Conservation (phyloP, 2,797 vertebrate genomes). For the Acipenser oxyrinchus region DNA sequence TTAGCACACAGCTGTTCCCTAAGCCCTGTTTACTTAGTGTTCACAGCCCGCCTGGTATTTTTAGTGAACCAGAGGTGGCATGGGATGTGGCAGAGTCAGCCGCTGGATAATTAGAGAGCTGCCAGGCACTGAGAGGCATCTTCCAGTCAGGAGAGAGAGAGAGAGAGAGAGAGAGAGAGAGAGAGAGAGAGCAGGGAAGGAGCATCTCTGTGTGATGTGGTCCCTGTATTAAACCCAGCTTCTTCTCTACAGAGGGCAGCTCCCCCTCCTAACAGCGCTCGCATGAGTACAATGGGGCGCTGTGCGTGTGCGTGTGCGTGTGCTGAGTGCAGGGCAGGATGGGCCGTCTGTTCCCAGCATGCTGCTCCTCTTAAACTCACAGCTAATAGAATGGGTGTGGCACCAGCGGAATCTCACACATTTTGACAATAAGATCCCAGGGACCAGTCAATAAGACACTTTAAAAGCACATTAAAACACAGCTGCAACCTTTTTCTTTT, state of each 20-base stretch:
- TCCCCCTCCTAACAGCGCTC: neutral
- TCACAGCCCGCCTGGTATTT: no score
- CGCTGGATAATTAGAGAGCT: no score
- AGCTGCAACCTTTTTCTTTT: no score
- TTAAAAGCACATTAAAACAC: neutral
- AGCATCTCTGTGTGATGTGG: neutral
- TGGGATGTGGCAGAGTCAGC: no score
- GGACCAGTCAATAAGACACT: neutral
- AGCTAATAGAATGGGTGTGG: neutral
- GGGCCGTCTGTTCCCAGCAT: neutral
- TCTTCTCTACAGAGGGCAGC: no score
- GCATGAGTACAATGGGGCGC: slow-evolving; percentile 25
- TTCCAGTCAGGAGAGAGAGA: neutral
- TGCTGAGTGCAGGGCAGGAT: neutral
- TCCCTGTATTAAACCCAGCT: no score
- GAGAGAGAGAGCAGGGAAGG: neutral
- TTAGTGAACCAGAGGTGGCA: no score
- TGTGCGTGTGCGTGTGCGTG: neutral
- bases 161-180: slow-evolving; percentile 12
- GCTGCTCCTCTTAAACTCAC: no score
- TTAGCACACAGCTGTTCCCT: no score
- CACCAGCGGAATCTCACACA: no score
- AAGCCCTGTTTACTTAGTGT: no score
- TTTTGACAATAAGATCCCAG: neutral
- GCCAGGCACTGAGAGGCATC: no score